Conservation (phyloP, 1,140 invertebrate species). For the Drosophila insularis region DNA sequence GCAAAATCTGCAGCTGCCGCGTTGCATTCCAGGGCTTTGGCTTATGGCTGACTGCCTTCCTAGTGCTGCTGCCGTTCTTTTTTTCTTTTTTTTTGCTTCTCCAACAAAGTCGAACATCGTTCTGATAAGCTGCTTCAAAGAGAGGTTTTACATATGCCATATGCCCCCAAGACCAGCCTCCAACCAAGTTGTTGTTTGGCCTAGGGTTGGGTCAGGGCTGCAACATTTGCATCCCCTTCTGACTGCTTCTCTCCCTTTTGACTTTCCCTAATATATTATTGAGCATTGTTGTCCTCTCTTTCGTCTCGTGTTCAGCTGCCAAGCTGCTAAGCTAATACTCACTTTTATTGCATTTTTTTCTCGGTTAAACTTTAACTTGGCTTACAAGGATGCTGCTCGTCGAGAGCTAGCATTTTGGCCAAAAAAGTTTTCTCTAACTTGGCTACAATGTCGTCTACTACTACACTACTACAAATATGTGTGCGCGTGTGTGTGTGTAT, state of each 20-base stretch:
- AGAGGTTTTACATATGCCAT: constrained; percentile 75
- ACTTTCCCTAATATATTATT: constrained; percentile 67
- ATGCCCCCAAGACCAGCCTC: neutral
- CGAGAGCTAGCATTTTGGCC: constrained; percentile 26
- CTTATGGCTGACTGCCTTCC: constrained; percentile 51
- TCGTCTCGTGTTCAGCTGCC: neutral
- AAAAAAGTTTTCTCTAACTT: constrained; percentile 37
- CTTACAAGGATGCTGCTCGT: neutral
- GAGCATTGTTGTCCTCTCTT: constrained; percentile 65
- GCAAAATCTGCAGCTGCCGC: constrained; percentile 67
- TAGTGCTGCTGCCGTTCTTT: neutral
- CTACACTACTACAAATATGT: constrained; percentile 40
- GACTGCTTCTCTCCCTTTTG: constrained; percentile 19
- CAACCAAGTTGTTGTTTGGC: constrained; percentile 20
- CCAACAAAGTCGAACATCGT: constrained; percentile 57
- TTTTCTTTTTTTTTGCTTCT: constrained; percentile 6
- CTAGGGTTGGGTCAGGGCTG: constrained; percentile 17
- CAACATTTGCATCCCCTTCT: constrained; percentile 33
- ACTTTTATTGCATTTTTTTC: constrained; percentile 57
- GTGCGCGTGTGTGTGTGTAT: neutral
- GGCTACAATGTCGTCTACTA: neutral
- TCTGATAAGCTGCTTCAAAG: constrained; percentile 76
- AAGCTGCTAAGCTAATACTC: constrained; percentile 48
- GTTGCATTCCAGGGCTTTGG: constrained; percentile 66
- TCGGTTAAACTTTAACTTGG: constrained; percentile 55